phyloP scores from a whole-genome alignment of 2,113 vertebrate genomes.

The Mesocricetus auratus region DNA sequence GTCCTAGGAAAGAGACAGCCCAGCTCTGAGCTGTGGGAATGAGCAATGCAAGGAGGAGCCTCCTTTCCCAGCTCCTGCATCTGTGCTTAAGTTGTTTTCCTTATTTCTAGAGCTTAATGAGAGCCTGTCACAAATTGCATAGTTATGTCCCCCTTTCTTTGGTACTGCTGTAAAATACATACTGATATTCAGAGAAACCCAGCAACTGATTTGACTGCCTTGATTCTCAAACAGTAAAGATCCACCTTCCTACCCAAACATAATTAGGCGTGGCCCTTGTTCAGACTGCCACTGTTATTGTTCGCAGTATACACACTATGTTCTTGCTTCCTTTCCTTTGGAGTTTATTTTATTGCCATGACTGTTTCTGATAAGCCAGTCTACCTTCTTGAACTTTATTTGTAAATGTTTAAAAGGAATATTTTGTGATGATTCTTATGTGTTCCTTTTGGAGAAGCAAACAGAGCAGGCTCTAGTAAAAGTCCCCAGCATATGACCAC shows the following conservation, averaged over 20 bases:
- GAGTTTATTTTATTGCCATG: constrained; percentile 89
- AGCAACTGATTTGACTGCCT: constrained; percentile 80
- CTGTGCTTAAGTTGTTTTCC: not conserved
- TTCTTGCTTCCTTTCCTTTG: constrained; percentile 87
- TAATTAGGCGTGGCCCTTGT: constrained; percentile 85
- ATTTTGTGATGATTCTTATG: constrained; percentile 63
- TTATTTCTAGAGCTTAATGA: not conserved
- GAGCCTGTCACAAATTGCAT: constrained; percentile 60
- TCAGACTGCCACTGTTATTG: constrained; percentile 82
- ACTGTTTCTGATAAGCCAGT: constrained; percentile 87
- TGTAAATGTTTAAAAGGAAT: constrained; percentile 83
- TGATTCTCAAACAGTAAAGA: constrained; percentile 83
- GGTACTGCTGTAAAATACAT: constrained; percentile 80
- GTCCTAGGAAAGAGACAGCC: not conserved
- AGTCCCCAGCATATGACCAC: not conserved
- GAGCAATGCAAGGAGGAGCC: not conserved
- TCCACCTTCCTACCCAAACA: constrained; percentile 84
- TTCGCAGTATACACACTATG: constrained; percentile 73
- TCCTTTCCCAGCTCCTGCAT: not conserved
- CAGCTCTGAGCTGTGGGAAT: not conserved
- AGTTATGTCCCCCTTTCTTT: not conserved
- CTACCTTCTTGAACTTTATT: constrained; percentile 88
- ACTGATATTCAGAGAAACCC: constrained; percentile 75
- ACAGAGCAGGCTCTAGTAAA: constrained; percentile 71
- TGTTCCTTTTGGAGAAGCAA: constrained; percentile 78